Percentiles rank a stretch among this genome's conserved stretches.
These are phyloP conservation scores for Anastatus disparis DNA, from an alignment of 1,140 invertebrate species.

Conservation along the genomic window DNA sequence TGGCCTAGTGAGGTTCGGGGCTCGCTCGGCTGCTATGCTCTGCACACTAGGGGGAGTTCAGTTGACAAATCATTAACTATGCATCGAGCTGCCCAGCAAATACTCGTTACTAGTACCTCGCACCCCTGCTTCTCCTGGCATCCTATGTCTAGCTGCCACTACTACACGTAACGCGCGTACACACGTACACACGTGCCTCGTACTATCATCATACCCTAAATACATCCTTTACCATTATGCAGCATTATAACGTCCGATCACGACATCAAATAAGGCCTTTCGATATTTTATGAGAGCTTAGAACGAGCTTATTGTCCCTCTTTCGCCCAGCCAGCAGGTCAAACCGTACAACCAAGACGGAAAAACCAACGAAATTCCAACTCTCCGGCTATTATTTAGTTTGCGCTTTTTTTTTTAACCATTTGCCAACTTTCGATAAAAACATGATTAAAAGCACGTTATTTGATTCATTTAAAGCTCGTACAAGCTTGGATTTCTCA, in stretches of 20 bases:
- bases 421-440: too few species aligned
- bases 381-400: too few species aligned
- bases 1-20: conserved; percentile 57
- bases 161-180: neutral
- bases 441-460: too few species aligned
- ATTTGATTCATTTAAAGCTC: too few species aligned
- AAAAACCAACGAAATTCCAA: too few species aligned
- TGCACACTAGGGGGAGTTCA: conserved; percentile 49
- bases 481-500: too few species aligned
- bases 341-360: too few species aligned
- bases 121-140: conserved; percentile 25
- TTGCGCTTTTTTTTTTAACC: too few species aligned
- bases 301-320: too few species aligned
- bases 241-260: conserved; percentile 47
- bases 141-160: too few species aligned
- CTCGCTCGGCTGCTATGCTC: conserved; percentile 34
- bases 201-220: conserved; percentile 49
- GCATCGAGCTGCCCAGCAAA: conserved; percentile 67
- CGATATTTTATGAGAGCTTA: conserved; percentile 46
- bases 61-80: conserved; percentile 70
- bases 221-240: conserved; percentile 53
- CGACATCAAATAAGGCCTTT: conserved; percentile 22
- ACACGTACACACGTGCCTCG: conserved; percentile 2
- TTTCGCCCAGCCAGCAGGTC: neutral
- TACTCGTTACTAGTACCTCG: conserved; percentile 64